These are phyloP conservation scores for Taurulus bubalis DNA, from an alignment of 2,113 vertebrate genomes.

Conservation along the genomic window DNA sequence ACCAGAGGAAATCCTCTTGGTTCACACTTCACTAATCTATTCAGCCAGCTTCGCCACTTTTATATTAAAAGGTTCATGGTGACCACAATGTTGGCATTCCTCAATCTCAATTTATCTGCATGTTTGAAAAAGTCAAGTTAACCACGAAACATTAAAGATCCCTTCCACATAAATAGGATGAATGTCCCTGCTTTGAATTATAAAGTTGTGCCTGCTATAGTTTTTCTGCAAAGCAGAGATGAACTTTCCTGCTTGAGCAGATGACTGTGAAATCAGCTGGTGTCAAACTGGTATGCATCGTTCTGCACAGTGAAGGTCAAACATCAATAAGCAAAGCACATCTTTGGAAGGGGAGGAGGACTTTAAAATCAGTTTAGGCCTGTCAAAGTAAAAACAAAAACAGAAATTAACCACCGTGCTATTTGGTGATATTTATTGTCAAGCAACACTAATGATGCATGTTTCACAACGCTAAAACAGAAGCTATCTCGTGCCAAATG, in stretches of 20 bases:
- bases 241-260: background rate
- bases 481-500: background rate
- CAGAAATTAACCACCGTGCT: background rate
- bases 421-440: background rate
- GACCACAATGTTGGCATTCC: background rate
- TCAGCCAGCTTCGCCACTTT: background rate
- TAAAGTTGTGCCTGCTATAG: background rate
- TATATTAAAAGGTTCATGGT: background rate
- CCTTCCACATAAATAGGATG: background rate
- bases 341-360: background rate
- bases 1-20: background rate
- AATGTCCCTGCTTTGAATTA: background rate
- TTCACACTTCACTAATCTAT: background rate
- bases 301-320: background rate
- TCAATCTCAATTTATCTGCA: background rate
- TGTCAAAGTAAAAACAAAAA: background rate
- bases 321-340: background rate
- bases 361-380: background rate
- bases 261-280: background rate
- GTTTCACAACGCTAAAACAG: background rate
- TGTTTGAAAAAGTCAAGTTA: background rate
- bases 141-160: background rate
- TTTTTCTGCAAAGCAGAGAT: background rate
- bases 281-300: background rate
- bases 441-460: slow-evolving; percentile 17